Conservation (phyloP, 2,888 invertebrate genomes). For the Ptilodon capucinus region DNA sequence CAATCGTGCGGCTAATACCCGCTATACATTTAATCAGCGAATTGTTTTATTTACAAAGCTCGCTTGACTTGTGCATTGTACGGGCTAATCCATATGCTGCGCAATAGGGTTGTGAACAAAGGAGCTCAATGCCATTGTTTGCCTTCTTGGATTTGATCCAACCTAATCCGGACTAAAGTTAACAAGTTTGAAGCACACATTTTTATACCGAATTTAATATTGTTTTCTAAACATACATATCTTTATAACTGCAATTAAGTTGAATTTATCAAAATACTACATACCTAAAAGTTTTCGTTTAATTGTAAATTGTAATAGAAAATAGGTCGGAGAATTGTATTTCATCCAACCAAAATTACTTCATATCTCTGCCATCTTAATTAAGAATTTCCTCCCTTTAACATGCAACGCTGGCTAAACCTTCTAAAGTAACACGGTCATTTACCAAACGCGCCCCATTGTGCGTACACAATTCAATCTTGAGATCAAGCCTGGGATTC, state of each 20-base stretch:
- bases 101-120: conserved; percentile 32
- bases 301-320: too few species aligned
- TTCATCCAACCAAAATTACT: too few species aligned
- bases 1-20: not conserved
- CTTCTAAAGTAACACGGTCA: not conserved
- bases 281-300: too few species aligned
- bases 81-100: conserved; percentile 25
- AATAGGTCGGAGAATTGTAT: too few species aligned
- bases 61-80: conserved; percentile 24
- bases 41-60: conserved; percentile 23
- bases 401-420: not conserved
- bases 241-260: too few species aligned
- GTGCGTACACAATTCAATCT: not conserved
- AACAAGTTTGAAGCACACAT: not conserved
- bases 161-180: not conserved
- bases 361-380: not conserved
- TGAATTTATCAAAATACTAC: too few species aligned
- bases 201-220: not conserved
- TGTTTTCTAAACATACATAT: not conserved
- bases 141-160: conserved; percentile 18
- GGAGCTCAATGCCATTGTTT: conserved; percentile 35
- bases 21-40: conserved; percentile 15
- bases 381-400: not conserved
- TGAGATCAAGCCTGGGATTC: not conserved
- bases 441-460: not conserved